Evolutionary conservation across 2,888 invertebrate genomes (phyloP).

Genomic region (Epiblema foenella): DNA sequence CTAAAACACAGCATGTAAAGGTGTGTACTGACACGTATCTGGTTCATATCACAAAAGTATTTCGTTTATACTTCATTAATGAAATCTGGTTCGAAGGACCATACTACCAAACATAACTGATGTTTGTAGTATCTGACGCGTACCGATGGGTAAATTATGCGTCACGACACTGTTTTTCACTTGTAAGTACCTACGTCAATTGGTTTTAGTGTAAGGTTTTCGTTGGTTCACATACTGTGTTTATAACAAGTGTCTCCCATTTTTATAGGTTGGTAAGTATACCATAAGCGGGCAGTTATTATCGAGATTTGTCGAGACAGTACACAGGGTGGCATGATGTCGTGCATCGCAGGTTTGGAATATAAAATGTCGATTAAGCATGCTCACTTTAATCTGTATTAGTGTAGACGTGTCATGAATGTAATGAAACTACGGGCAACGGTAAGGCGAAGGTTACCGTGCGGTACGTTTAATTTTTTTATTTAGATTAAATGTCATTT

Average conservation of each 20-base stretch:
- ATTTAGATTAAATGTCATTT: not conserved
- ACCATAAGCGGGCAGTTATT: constrained; percentile 46
- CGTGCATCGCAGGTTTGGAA: constrained; percentile 68
- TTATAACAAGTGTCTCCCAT: not conserved
- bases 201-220: too few species aligned
- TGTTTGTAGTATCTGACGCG: too few species aligned
- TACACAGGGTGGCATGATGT: constrained; percentile 74
- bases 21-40: too few species aligned
- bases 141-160: too few species aligned
- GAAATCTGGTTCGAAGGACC: too few species aligned
- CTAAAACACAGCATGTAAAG: too few species aligned
- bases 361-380: constrained; percentile 59
- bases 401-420: constrained; percentile 66
- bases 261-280: not conserved
- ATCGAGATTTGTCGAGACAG: constrained; percentile 68
- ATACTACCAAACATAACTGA: too few species aligned
- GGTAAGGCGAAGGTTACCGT: not conserved
- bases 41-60: too few species aligned
- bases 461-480: not conserved
- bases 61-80: too few species aligned
- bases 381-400: constrained; percentile 68
- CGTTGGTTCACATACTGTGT: too few species aligned
- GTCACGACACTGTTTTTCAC: too few species aligned
- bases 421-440: constrained; percentile 43
- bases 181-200: too few species aligned